A percentile compares a stretch with the other conserved stretches of the same genome.
Conservation (phyloP, 2,888 invertebrate species). For the Noctua pronuba region DNA sequence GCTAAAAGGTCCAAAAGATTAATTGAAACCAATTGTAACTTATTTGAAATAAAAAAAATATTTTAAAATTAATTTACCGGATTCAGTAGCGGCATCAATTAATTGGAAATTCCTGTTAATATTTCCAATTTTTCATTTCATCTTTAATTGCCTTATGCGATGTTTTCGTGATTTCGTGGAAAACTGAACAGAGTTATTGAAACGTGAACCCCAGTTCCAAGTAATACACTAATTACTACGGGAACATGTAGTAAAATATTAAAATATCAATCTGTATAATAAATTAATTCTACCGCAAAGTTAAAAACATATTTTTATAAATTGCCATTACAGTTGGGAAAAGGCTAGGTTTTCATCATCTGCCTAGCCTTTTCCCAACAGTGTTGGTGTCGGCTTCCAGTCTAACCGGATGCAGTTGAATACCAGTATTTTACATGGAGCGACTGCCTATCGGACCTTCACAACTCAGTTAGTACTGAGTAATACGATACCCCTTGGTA, state of each 20-base stretch:
- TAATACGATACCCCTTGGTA: too few relatives aligned
- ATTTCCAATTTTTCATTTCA: conserved; percentile 19
- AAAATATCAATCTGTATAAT: background rate
- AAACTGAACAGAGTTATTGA: background rate
- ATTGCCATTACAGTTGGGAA: background rate
- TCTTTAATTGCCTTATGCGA: conserved; percentile 15
- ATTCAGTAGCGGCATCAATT: conserved; percentile 8
- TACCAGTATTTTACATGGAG: too few relatives aligned
- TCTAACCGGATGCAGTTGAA: too few relatives aligned
- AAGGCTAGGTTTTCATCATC: background rate
- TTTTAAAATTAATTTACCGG: conserved; percentile 17
- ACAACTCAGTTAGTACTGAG: too few relatives aligned
- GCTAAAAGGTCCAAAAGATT: background rate
- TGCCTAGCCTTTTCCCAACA: too few relatives aligned
- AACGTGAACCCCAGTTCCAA: background rate
- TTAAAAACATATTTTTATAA: too few relatives aligned
- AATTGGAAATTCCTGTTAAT: conserved; percentile 11
- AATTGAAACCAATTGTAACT: background rate
- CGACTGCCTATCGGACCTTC: too few relatives aligned
- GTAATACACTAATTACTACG: conserved; percentile 6
- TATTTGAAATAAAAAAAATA: conserved; percentile 10
- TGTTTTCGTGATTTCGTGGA: background rate
- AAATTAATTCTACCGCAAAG: too few relatives aligned
- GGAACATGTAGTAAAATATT: background rate
- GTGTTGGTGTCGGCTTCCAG: too few relatives aligned